These are phyloP conservation scores for Myrmecophaga tridactyla DNA, from an alignment of 2,113 vertebrate species.

Conservation along the genomic window DNA sequence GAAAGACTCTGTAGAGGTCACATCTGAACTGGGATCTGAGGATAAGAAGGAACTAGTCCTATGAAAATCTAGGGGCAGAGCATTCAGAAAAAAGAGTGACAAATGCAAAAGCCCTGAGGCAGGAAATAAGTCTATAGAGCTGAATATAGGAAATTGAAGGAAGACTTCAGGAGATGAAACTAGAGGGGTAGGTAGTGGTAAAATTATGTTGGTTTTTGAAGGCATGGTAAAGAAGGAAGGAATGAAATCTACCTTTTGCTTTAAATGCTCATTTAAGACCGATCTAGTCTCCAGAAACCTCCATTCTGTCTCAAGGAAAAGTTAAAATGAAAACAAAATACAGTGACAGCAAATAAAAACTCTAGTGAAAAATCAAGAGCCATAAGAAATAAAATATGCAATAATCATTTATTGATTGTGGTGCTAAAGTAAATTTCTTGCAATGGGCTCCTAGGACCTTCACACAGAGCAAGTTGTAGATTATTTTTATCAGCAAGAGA, in stretches of 20 bases:
- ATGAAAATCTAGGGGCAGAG: neutral
- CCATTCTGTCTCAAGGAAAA: conserved; percentile 18
- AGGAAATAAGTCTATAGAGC: neutral
- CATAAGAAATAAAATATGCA: conserved; percentile 55
- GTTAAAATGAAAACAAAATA: conserved; percentile 59
- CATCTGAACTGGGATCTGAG: neutral
- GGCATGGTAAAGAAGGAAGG: neutral
- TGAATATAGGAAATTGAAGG: neutral
- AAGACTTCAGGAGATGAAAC: neutral
- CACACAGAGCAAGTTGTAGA: neutral
- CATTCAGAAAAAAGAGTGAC: neutral
- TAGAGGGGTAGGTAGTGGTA: neutral
- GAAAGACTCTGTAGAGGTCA: neutral
- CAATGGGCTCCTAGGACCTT: neutral
- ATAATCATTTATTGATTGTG: conserved; percentile 47
- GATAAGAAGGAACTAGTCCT: neutral
- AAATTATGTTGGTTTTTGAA: neutral
- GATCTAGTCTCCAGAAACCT: conserved; percentile 1
- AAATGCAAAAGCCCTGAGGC: neutral
- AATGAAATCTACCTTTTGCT: neutral
- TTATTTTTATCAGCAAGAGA: conserved; percentile 31
- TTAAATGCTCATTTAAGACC: conserved; percentile 37
- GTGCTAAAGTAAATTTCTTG: conserved; percentile 44
- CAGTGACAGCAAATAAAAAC: conserved; percentile 19
- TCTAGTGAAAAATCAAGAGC: conserved; percentile 38